Percentiles rank a stretch among this genome's conserved stretches.
phyloP scores from a whole-genome alignment of 2,888 invertebrate genomes.

The Lasioglossum leucozonium region DNA sequence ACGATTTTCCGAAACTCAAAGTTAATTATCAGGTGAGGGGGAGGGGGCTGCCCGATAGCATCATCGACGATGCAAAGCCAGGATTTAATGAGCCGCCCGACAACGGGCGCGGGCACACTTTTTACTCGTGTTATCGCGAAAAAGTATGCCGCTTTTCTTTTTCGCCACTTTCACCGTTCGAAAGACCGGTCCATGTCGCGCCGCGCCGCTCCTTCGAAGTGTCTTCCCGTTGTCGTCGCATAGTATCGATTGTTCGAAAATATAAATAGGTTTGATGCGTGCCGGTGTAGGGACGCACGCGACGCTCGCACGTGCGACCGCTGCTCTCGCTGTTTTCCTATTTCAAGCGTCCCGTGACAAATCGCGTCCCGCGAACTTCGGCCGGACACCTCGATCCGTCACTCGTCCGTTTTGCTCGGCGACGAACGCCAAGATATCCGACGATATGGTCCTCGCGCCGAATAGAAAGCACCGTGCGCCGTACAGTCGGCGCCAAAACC shows the following conservation, averaged over 20 bases:
- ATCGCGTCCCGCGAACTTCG: slow-evolving; percentile 7
- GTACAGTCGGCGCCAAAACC: background rate
- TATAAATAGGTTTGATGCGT: slow-evolving; percentile 44
- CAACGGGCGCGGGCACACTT: background rate
- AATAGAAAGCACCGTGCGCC: background rate
- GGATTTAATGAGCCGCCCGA: background rate
- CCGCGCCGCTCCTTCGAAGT: background rate
- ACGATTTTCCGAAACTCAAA: background rate
- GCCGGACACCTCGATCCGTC: background rate
- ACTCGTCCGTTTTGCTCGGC: background rate
- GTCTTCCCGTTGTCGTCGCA: slow-evolving; percentile 7
- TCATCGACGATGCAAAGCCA: background rate
- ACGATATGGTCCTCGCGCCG: background rate
- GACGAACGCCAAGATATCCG: background rate
- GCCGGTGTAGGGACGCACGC: slow-evolving; percentile 13
- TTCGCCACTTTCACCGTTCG: background rate
- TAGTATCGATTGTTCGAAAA: slow-evolving; percentile 40
- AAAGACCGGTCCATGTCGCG: background rate
- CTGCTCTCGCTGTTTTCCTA: background rate
- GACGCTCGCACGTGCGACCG: background rate
- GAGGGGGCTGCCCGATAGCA: too few relatives aligned
- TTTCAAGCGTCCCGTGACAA: slow-evolving; percentile 23
- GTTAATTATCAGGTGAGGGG: background rate
- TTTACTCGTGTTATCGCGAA: background rate
- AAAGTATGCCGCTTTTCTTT: background rate